These are phyloP conservation scores for Acronicta leporina DNA, from an alignment of 2,888 invertebrate species.

Conservation along the genomic window DNA sequence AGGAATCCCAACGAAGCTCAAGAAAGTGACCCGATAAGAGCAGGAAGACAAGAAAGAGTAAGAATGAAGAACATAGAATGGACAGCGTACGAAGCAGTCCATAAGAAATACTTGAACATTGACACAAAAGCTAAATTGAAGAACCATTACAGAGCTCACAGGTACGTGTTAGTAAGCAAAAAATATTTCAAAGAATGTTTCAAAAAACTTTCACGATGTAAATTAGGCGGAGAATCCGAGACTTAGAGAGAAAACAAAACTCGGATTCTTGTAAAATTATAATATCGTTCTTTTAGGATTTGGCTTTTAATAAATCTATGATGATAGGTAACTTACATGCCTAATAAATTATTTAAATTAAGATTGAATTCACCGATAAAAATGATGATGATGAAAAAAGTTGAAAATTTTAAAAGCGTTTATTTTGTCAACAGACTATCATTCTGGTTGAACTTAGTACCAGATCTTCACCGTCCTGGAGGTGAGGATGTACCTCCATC, in stretches of 20 bases:
- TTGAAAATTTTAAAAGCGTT: neutral
- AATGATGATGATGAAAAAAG: neutral
- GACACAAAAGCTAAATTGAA: conserved; percentile 97
- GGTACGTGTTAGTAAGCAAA: conserved; percentile 68
- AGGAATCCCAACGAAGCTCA: conserved; percentile 97
- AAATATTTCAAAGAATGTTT: neutral
- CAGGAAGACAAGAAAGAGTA: conserved; percentile 93
- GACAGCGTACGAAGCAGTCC: conserved; percentile 97
- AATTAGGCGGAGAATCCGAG: neutral
- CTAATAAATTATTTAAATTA: conserved; percentile 8
- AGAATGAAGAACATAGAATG: conserved; percentile 96
- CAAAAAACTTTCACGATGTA: neutral
- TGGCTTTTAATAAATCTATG: neutral
- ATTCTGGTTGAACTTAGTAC: conserved; percentile 98
- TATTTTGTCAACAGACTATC: conserved; percentile 90
- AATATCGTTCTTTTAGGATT: too few relatives aligned
- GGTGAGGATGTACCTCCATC: conserved; percentile 95
- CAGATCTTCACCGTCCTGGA: conserved; percentile 96
- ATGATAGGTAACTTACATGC: neutral
- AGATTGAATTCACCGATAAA: conserved; percentile 7
- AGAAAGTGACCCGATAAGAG: conserved; percentile 90
- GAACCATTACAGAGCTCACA: conserved; percentile 97
- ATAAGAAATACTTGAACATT: conserved; percentile 97
- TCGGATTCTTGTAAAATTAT: neutral
- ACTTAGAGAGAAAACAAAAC: too few relatives aligned